Base-by-base conservation (phyloP, 2,888 invertebrate genomes). In the Synanthedon andrenaeformis region DNA sequence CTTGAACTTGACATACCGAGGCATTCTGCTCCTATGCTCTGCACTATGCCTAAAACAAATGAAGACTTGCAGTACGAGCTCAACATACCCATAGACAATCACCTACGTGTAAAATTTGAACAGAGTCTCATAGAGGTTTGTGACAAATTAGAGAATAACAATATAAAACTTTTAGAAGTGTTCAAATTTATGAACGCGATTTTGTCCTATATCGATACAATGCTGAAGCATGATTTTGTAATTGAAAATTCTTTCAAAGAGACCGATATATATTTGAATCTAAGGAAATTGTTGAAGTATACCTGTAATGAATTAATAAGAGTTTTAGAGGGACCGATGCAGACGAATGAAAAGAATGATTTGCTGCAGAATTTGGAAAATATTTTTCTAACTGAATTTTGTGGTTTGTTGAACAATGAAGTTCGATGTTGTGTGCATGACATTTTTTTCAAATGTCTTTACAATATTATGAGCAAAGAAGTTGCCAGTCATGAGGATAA, bases 391-490 rank as follows among this genome's bases (percentile, higher is more conserved):
- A 57, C 58, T 12, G 73, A 84, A 53, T 79, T 75, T 54, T 64
- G 69, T 51, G 12, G 58, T 3, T 51, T 70, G 4, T 57, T 82
- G 3, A 67, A 68, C 19, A 52, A 52, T 6, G 62, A 67, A 55
- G 57, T 81, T 19, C 72, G 86, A 4, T 55, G 57, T 1, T 63
- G 63, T 53, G 66, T 79, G 3, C 69, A 74, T 45, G 69, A 70
- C 42, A 74, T 74, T 14, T 76, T 79, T 49, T 85, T 86, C 55
- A 67, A 75, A 53, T 68, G 66, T 51, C 61, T 84, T 5, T 77
- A 82, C 58, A 70, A 67, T 53, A 71, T 82, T 51, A 58, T 86
- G 42, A 72, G 70, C 54, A 66, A 58, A 17, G 75, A 79, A 55
- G 58, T 62, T 4, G 53, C 61, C 35, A 55, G 61, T 10, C 70